Base-by-base conservation (phyloP, 2,113 vertebrate genomes). In the Circaetus gallicus region DNA sequence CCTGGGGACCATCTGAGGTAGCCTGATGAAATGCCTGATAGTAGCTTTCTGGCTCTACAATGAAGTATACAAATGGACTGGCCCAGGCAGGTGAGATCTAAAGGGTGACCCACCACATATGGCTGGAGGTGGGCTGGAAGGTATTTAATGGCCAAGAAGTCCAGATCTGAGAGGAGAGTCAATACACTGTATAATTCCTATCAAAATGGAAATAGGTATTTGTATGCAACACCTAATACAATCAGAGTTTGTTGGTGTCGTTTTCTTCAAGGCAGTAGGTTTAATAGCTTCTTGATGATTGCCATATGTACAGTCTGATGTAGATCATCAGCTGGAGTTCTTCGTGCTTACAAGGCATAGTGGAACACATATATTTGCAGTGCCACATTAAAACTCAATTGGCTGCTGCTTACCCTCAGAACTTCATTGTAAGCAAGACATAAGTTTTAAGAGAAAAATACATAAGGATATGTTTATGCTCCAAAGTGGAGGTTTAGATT, bases 381-480 rank as follows among this genome's bases (percentile, higher is more conserved):
- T 71, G 53, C 47, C 93, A 88, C 82, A 84, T 79, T 93, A 95
- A 96, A 95, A 88, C 53, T 89, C 61, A 78, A 21, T 91, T 93
- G 86, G 59, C 61, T 94, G 92, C 95, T 95, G 38, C 59, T 92
- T 86, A 45, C 74, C 49, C 72, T 77, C 69, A 92, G 86, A 96
- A 92, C 43, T 62, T 91, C 36, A 77, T 47, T 65, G 76, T 65
- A 92, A 96, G 47, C 58, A 93, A 94, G 62, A 74, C 56, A 18
- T 45, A 92, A 87, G 43, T 62, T 76, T 96, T 49, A 80, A 83
- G 82, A 94, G 56, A 82, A 96, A 90, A 95, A 85, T 61, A 13
- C 76, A 52, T 96, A 79, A 97, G 67, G 55, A 88, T 71, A 66
- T 86, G 42, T 92, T 97, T 97, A 91, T 83, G 71, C 62, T 91